These are phyloP conservation scores for Tetragonisca angustula DNA, from an alignment of 2,888 invertebrate species.

Conservation along the genomic window DNA sequence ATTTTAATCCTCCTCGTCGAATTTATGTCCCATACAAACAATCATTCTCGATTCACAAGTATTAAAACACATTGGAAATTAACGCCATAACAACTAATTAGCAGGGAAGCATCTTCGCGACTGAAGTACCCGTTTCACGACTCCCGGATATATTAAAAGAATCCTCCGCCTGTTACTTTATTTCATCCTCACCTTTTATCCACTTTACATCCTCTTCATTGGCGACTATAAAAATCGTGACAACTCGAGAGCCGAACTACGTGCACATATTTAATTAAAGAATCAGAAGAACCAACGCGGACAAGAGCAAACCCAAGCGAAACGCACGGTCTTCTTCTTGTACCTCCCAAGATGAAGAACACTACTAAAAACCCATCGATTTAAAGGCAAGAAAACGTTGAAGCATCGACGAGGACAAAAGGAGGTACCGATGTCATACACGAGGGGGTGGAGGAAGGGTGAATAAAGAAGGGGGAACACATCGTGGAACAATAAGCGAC, in stretches of 20 bases:
- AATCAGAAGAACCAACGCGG: not conserved
- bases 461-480: slow-evolving; percentile 16
- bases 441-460: not conserved
- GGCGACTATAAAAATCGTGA: not conserved
- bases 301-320: not conserved
- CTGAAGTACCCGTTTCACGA: not conserved
- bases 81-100: slow-evolving; percentile 14
- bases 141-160: slow-evolving; percentile 8
- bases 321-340: not conserved
- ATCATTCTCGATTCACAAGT: not conserved
- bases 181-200: slow-evolving; percentile 16
- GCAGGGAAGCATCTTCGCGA: not conserved
- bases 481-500: slow-evolving; percentile 28
- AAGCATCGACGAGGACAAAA: not conserved
- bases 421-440: slow-evolving; percentile 22
- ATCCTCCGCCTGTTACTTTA: not conserved
- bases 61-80: not conserved
- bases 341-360: not conserved
- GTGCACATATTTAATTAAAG: slow-evolving; percentile 4
- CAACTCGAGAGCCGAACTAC: not conserved
- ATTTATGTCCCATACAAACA: not conserved
- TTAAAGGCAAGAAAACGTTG: not conserved
- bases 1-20: not conserved
- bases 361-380: slow-evolving; percentile 2
- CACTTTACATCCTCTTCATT: slow-evolving; percentile 11